phyloP scores from a whole-genome alignment of 2,113 vertebrate genomes.

The Centrocercus urophasianus region DNA sequence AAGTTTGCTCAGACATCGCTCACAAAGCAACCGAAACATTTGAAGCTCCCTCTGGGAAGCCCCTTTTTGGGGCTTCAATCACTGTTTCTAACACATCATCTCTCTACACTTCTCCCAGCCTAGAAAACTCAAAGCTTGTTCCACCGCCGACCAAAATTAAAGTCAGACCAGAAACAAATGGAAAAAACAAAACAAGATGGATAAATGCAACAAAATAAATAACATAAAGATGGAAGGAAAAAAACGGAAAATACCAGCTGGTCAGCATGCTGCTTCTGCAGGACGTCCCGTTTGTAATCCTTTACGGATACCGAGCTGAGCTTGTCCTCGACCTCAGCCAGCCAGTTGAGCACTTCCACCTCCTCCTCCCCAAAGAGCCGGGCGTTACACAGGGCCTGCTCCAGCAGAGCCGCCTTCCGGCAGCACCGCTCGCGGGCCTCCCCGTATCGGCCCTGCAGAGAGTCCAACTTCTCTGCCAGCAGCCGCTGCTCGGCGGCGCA shows the following conservation, averaged over 20 bases:
- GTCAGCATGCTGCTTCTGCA: constrained; percentile 91
- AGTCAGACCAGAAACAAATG: constrained; percentile 11
- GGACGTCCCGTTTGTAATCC: constrained; percentile 90
- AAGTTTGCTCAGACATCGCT: not conserved
- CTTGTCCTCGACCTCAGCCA: constrained; percentile 96
- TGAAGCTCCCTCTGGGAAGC: not conserved
- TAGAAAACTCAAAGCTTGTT: not conserved
- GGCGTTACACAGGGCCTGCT: constrained; percentile 93
- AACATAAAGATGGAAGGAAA: constrained; percentile 58
- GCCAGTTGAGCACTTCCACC: constrained; percentile 99
- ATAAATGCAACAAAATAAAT: constrained; percentile 27
- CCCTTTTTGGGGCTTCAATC: not conserved
- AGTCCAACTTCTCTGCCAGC: constrained; percentile 87
- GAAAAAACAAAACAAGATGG: not conserved
- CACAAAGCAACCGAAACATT: not conserved
- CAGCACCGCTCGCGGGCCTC: constrained; percentile 86
- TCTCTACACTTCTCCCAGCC: not conserved
- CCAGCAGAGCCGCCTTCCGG: constrained; percentile 89
- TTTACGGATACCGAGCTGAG: constrained; percentile 89
- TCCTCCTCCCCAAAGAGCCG: constrained; percentile 98
- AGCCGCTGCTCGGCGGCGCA: constrained; percentile 83
- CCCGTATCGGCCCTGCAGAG: constrained; percentile 83
- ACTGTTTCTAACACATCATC: not conserved
- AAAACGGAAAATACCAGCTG: constrained; percentile 88
- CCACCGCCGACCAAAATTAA: not conserved